Evolutionary conservation across 2,888 invertebrate genomes (phyloP).

Genomic region (Drosophila mayaguana): DNA sequence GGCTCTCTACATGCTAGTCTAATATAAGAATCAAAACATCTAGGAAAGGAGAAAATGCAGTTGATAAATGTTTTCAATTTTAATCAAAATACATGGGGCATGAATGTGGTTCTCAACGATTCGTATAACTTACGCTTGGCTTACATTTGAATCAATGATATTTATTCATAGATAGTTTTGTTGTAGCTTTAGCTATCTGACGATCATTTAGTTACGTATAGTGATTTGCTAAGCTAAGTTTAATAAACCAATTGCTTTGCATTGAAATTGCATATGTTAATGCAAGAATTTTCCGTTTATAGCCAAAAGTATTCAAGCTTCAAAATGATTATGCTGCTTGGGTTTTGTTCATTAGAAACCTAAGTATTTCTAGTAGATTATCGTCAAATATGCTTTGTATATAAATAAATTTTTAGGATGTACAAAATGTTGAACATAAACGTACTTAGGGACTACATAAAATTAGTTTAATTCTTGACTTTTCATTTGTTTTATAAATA

Average conservation of each 20-base stretch:
- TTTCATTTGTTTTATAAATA: slow-evolving; percentile 54
- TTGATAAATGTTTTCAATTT: slow-evolving; percentile 20
- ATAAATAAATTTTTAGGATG: slow-evolving; percentile 63
- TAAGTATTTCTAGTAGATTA: slow-evolving; percentile 19
- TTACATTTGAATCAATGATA: slow-evolving; percentile 14
- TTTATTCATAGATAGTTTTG: slow-evolving; percentile 2
- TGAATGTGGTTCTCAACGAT: slow-evolving; percentile 25
- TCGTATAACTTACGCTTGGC: slow-evolving; percentile 42
- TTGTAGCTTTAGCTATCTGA: slow-evolving; percentile 18
- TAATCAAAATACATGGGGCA: slow-evolving; percentile 25
- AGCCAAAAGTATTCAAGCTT: slow-evolving; percentile 66
- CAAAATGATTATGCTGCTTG: slow-evolving; percentile 69
- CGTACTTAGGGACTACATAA: slow-evolving; percentile 53
- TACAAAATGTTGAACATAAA: slow-evolving; percentile 63
- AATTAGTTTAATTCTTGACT: slow-evolving; percentile 46
- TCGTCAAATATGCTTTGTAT: slow-evolving; percentile 31
- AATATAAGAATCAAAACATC: slow-evolving; percentile 24
- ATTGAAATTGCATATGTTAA: slow-evolving; percentile 28
- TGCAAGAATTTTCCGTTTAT: slow-evolving; percentile 42
- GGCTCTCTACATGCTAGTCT: slow-evolving; percentile 26
- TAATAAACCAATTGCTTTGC: slow-evolving; percentile 67
- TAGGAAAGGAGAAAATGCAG: slow-evolving; percentile 45
- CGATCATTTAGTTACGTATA: slow-evolving; percentile 67
- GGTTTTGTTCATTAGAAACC: slow-evolving; percentile 10
- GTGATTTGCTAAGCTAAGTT: slow-evolving; percentile 25